phyloP scores from a whole-genome alignment of 2,797 vertebrate genomes.

The Xenopus petersii region DNA sequence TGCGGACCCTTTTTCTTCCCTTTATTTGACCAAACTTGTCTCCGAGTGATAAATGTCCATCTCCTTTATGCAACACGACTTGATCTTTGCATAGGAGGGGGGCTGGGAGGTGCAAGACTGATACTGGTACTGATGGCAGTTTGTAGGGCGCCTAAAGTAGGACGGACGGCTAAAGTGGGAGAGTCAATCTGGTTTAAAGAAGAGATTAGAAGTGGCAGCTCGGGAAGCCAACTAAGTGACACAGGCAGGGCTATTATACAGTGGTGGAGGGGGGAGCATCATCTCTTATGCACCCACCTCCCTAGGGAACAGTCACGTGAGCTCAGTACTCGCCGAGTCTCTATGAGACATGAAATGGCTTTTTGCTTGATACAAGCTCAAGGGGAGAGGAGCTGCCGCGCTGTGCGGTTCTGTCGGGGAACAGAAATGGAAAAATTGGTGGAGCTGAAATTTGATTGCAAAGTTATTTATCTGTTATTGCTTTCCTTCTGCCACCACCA shows the following conservation, averaged over 20 bases:
- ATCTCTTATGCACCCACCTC: slow-evolving; percentile 9
- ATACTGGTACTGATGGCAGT: too few species aligned
- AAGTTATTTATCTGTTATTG: slow-evolving; percentile 77
- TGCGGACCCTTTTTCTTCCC: too few species aligned
- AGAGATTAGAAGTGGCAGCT: slow-evolving; percentile 31
- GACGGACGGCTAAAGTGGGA: neutral
- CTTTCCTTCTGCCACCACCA: slow-evolving; percentile 54
- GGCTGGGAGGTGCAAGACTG: too few species aligned
- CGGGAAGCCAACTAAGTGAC: slow-evolving; percentile 40
- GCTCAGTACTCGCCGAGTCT: slow-evolving; percentile 49
- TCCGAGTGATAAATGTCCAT: too few species aligned
- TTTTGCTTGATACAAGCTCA: slow-evolving; percentile 60
- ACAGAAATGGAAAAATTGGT: slow-evolving; percentile 89
- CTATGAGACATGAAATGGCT: slow-evolving; percentile 55
- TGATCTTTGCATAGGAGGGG: too few species aligned
- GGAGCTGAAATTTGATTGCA: slow-evolving; percentile 85
- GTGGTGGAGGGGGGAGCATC: neutral
- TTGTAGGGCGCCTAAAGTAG: too few species aligned
- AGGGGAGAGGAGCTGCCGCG: slow-evolving; percentile 70
- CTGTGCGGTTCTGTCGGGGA: slow-evolving; percentile 81
- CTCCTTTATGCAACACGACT: too few species aligned
- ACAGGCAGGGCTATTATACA: slow-evolving; percentile 46
- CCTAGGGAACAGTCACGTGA: slow-evolving; percentile 13
- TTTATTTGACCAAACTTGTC: too few species aligned
- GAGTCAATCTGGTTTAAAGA: slow-evolving; percentile 30